A percentile compares a stretch with the other conserved stretches of the same genome.
These are phyloP conservation scores for Drosophila anomalata DNA, from an alignment of 2,888 invertebrate species.

Conservation along the genomic window DNA sequence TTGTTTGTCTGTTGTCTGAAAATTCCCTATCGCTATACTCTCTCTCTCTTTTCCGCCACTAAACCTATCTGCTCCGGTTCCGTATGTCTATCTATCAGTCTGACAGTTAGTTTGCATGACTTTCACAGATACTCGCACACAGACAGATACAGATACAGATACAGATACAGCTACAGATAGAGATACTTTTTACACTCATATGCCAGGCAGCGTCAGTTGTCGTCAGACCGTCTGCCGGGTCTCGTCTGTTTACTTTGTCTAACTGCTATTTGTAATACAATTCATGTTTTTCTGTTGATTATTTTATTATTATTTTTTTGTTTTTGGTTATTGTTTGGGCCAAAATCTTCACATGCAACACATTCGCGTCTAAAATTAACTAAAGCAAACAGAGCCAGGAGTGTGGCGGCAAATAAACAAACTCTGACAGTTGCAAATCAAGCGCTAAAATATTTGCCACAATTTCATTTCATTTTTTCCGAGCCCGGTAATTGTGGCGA, in stretches of 20 bases:
- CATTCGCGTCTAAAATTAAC: conserved; percentile 59
- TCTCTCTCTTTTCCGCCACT: conserved; percentile 20
- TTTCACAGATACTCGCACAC: conserved; percentile 45
- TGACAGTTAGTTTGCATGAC: conserved; percentile 66
- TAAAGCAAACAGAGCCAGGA: conserved; percentile 33
- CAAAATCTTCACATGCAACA: conserved; percentile 75
- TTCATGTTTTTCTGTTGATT: conserved; percentile 73
- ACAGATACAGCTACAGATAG: conserved; percentile 24
- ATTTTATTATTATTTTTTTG: conserved; percentile 69
- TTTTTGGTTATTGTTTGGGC: conserved; percentile 60
- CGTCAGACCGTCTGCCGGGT: conserved; percentile 68
- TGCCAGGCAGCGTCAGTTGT: conserved; percentile 60
- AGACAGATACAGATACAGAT: conserved; percentile 12
- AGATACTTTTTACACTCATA: conserved; percentile 16
- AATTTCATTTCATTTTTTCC: conserved; percentile 30
- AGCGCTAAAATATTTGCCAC: conserved; percentile 45
- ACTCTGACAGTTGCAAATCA: conserved; percentile 70
- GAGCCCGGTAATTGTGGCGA: conserved; percentile 61
- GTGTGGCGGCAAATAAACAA: conserved; percentile 47
- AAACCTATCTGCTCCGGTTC: conserved; percentile 35
- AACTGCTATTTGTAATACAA: conserved; percentile 75
- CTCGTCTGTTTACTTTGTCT: conserved; percentile 66
- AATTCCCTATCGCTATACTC: conserved; percentile 20
- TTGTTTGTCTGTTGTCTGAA: conserved; percentile 67
- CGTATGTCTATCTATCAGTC: conserved; percentile 37